Conservation (phyloP, 2,113 vertebrate genomes). For the Rhegmatorhina hoffmannsi region DNA sequence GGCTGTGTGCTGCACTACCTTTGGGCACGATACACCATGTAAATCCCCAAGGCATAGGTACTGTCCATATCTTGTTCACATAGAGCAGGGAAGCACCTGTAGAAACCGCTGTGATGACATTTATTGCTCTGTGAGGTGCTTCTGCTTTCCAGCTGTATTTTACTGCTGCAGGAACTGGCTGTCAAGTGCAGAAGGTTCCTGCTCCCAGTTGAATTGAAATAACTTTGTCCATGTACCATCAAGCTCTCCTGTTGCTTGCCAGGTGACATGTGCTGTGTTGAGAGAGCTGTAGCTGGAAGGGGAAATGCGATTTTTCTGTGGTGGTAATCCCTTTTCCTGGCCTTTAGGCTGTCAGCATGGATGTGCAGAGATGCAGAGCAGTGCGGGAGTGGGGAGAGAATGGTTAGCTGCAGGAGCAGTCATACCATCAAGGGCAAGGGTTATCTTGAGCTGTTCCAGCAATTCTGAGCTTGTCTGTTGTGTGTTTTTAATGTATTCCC, state of each 20-base stretch:
- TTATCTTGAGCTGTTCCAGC: constrained; percentile 37
- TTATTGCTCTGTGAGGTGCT: neutral
- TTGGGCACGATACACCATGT: neutral
- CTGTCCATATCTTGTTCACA: neutral
- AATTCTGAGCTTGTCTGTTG: constrained; percentile 4
- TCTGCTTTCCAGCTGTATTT: constrained; percentile 22
- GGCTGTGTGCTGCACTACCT: neutral
- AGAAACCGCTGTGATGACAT: neutral
- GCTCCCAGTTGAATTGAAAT: neutral
- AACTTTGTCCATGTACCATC: neutral
- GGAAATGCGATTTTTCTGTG: neutral
- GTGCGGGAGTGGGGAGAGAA: neutral
- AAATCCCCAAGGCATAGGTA: neutral
- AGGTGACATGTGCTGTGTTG: neutral
- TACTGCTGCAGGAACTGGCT: neutral
- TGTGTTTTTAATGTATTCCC: constrained; percentile 34
- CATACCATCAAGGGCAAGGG: neutral
- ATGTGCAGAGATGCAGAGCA: neutral
- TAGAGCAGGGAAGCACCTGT: neutral
- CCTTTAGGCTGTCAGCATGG: neutral
- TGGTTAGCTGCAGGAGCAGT: neutral
- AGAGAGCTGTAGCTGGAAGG: neutral
- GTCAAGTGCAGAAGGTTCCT: neutral
- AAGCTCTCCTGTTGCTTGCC: neutral
- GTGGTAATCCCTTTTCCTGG: neutral